phyloP scores from a whole-genome alignment of 2,797 vertebrate species.

The Lagocephalus sceleratus region DNA sequence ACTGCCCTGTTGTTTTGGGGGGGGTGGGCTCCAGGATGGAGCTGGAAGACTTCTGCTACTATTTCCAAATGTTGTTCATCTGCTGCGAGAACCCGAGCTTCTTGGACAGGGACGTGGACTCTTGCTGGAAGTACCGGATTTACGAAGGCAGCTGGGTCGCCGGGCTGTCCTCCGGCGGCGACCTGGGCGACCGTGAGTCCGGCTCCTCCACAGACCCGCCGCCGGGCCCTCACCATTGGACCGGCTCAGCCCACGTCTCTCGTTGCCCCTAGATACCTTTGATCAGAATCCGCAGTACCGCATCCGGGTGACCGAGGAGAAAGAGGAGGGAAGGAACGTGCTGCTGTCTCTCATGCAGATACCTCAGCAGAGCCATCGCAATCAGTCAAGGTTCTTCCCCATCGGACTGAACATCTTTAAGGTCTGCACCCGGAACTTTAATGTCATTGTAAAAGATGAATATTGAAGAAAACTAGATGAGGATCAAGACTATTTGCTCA shows the following conservation, averaged over 20 bases:
- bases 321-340: conserved; percentile 42
- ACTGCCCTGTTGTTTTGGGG: background rate
- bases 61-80: conserved; percentile 22
- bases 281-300: conserved; percentile 54
- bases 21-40: conserved; percentile 38
- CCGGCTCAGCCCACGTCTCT: background rate
- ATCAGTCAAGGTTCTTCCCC: background rate
- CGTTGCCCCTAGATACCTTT: conserved; percentile 27
- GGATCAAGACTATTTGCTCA: no score
- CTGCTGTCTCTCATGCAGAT: conserved; percentile 55
- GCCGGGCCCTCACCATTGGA: background rate
- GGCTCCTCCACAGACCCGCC: background rate
- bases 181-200: conserved; percentile 7
- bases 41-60: conserved; percentile 43
- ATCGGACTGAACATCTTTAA: conserved; percentile 22
- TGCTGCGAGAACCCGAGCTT: conserved; percentile 63
- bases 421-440: conserved; percentile 17
- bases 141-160: conserved; percentile 43
- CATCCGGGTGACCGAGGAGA: conserved; percentile 29
- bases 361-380: conserved; percentile 19
- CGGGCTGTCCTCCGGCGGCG: conserved; percentile 36
- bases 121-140: conserved; percentile 50
- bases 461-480: no score
- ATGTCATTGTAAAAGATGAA: background rate
- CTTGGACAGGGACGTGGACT: conserved; percentile 34